A percentile compares a stretch with the other conserved stretches of the same genome.
Evolutionary conservation across 2,113 vertebrate species (phyloP).

Genomic region (Carlito syrichta): DNA sequence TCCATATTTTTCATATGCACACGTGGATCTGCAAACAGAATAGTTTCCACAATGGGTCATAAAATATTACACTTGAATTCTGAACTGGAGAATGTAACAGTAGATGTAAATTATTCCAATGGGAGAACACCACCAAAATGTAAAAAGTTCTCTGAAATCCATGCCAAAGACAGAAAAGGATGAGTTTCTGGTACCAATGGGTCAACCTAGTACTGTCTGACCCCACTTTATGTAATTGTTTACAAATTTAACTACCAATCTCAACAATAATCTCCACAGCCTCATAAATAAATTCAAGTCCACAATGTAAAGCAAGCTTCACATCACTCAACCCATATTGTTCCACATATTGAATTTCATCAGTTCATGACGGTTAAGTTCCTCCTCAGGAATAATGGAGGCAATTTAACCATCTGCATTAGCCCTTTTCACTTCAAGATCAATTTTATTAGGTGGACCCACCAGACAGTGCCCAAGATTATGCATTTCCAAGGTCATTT

Average conservation of each 20-base stretch:
- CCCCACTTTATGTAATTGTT: not conserved
- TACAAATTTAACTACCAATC: not conserved
- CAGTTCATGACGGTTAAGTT: constrained; percentile 4
- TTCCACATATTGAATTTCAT: constrained; percentile 14
- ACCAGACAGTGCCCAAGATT: not conserved
- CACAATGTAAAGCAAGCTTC: not conserved
- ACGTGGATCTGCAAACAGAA: not conserved
- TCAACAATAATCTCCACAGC: not conserved
- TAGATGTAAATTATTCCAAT: constrained; percentile 2
- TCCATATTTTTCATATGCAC: not conserved
- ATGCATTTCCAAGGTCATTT: constrained; percentile 3
- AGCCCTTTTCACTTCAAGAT: constrained; percentile 18
- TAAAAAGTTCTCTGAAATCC: not conserved
- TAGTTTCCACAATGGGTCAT: constrained; percentile 13
- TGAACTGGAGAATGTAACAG: not conserved
- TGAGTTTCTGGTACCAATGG: not conserved
- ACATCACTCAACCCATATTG: not conserved
- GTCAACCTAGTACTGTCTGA: not conserved
- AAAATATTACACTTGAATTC: not conserved
- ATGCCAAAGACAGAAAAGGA: not conserved
- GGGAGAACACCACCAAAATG: not conserved
- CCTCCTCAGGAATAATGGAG: not conserved
- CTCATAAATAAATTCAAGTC: constrained; percentile 36
- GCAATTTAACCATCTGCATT: not conserved
- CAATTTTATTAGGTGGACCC: constrained; percentile 1